These are phyloP conservation scores for Ichneumon xanthorius DNA, from an alignment of 2,888 invertebrate species.

Conservation along the genomic window DNA sequence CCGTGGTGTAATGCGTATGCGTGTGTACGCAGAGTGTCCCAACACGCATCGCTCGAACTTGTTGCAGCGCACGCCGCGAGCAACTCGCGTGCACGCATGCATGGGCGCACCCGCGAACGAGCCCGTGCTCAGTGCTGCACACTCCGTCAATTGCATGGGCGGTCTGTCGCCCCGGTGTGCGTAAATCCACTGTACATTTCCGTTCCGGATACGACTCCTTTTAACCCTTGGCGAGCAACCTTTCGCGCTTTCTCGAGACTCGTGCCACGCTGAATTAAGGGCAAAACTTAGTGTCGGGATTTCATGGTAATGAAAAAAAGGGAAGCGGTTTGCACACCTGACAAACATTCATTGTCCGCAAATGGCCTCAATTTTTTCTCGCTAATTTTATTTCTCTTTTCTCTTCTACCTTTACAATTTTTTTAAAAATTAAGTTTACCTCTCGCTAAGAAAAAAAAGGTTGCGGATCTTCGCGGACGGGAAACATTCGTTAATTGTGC, in stretches of 20 bases:
- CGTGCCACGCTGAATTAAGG: slow-evolving; percentile 15
- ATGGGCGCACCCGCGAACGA: slow-evolving; percentile 67
- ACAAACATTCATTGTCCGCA: too few species aligned
- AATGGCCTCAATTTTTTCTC: too few species aligned
- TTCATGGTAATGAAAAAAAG: neutral
- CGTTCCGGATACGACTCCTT: slow-evolving; percentile 76
- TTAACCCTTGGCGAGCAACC: slow-evolving; percentile 71
- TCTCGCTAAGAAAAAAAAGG: too few species aligned
- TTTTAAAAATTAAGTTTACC: too few species aligned
- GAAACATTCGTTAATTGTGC: too few species aligned
- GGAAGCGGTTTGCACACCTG: neutral
- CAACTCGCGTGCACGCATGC: slow-evolving; percentile 60
- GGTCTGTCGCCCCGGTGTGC: slow-evolving; percentile 65
- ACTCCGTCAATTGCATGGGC: slow-evolving; percentile 72
- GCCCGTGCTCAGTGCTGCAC: slow-evolving; percentile 53
- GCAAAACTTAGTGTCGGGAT: neutral
- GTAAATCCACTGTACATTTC: slow-evolving; percentile 74
- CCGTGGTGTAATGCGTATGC: slow-evolving; percentile 34
- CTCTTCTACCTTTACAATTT: too few species aligned
- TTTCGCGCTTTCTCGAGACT: slow-evolving; percentile 15
- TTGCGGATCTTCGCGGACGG: too few species aligned
- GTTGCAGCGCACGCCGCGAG: slow-evolving; percentile 70
- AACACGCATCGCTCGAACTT: slow-evolving; percentile 71
- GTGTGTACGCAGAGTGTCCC: slow-evolving; percentile 51
- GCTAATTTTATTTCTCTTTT: too few species aligned